phyloP scores from a whole-genome alignment of 2,113 vertebrate genomes.

The Coregonus clupeaformis region DNA sequence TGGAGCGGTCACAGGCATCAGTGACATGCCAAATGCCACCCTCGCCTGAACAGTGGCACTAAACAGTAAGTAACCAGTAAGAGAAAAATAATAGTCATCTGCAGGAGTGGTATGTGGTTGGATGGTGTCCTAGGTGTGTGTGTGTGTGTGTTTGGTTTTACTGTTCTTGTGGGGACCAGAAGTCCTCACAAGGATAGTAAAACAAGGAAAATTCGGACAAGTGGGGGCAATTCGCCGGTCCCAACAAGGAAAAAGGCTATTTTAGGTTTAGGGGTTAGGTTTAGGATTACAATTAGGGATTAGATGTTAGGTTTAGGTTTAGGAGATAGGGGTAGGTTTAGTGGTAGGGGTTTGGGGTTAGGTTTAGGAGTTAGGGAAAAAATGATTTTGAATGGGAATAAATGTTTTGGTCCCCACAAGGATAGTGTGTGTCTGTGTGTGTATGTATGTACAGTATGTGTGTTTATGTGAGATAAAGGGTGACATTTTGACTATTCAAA shows the following conservation, averaged over 20 bases:
- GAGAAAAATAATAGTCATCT: conserved; percentile 49
- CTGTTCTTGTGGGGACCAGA: no score
- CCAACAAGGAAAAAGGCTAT: no score
- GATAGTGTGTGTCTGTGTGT: conserved; percentile 9
- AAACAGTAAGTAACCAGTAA: conserved; percentile 40
- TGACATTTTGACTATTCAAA: conserved; percentile 23
- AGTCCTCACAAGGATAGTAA: no score
- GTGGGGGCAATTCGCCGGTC: no score
- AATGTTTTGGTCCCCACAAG: no score
- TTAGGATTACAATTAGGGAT: no score
- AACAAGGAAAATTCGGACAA: no score
- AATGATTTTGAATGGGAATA: no score
- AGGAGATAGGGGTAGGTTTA: no score
- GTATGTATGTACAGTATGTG: conserved; percentile 2
- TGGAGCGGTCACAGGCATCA: conserved; percentile 46
- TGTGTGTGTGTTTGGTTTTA: neutral
- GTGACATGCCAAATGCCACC: conserved; percentile 53
- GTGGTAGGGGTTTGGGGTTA: no score
- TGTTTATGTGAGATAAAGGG: conserved; percentile 16
- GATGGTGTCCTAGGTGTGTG: neutral
- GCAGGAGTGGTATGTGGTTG: conserved; percentile 23
- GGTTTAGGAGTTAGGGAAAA: no score
- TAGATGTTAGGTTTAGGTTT: neutral
- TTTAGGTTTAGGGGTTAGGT: no score
- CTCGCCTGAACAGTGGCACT: conserved; percentile 42